Base-by-base conservation (phyloP, 1,140 invertebrate genomes). In the Prorops nasuta region DNA sequence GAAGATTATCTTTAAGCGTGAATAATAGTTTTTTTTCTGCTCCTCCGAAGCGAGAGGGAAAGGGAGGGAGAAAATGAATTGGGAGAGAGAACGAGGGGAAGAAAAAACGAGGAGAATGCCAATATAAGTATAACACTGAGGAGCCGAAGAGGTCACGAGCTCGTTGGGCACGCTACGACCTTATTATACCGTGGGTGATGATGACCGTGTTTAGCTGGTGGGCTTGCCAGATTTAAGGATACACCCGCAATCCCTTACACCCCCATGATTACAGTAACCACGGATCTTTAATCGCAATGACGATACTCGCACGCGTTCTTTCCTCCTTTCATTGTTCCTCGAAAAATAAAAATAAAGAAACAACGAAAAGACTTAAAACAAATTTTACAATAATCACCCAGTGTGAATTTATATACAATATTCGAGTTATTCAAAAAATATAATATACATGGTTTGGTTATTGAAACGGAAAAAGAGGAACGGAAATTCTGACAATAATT, bases 141-240 rank as follows among this genome's bases (percentile, higher is more conserved):
- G 14, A 54, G 48, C 20, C 49, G 20, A 44, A 41, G 52, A 54
- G 63, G 63, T 67, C 65, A 66, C 41, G 59, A 66, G 59, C 58
- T 48, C 50, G 49, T 53, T 53, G 51, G 51, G 48, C 59, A 63
- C 62, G 67, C 56, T 64, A 60, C 68, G 67, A 68, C 67, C 66
- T 66, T 67, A 66, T 70, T 68, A 70, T 66, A 69, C 44, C 54
- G 52, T 45, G 42, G 48, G 51, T 60, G 64, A 66, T 70, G 68
- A 70, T 70, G 61, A 70, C 66, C 66, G 62, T 70, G 58, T 70
- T 70, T 70, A 70, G 68, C 60, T 64, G 62, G 64, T 64, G n/a
- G 66, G 56, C 66, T 71, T 71, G 61, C 65, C 63, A 65, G 68
- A 69, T 71, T 71, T 71, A 71, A 71, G 68, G 66, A 71, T 71